Base-by-base conservation (phyloP, 1,140 invertebrate genomes). In the Zophobas atratus region DNA sequence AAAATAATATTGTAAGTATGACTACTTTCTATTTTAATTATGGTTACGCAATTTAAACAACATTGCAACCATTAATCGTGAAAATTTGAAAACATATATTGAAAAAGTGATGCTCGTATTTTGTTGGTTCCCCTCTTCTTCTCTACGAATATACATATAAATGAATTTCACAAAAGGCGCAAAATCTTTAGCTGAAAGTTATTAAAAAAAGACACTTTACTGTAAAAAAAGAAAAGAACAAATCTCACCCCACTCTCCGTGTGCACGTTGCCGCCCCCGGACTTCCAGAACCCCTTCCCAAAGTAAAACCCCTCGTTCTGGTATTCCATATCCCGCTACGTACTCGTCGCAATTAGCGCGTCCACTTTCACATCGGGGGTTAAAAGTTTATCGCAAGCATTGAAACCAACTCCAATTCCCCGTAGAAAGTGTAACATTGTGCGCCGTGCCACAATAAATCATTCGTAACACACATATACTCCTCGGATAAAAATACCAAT, bases 231-330 rank as follows among this genome's bases (percentile, higher is more conserved):
- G 20, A 20, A 20, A 20, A 20, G 20, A 20, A 20, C 20, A 56
- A n/a, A 34, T 70, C 78, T 77, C 55, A 78, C 79, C 77, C 79
- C 77, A 70, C 79, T 80, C 60, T 80, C 75, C 20, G 77, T 8
- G n/a, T 78, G 71, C 20, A 48, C 36, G 63, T 73, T 76, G n/a
- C 71, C 39, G 34, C 49, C 70, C 43, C 78, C 76, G 20, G 20
- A 20, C 75, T 79, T 79, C 78, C 78, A 79, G 56, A 76, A 78
- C 35, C 20, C 33, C n/a, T 51, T 55, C 5, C 74, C 48, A 39
- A 73, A 34, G 51, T 72, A 76, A 70, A 51, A 75, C 1, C 74
- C 20, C 20, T 20, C 51, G 35, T 51, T 57, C 46, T 71, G 41
- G 57, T 78, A 53, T 48, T 73, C 56, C 43, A 60, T 76, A 20